Evolutionary conservation across 1,140 invertebrate species (phyloP), one percentile per base, ranked within the genome.

Genomic region (Drosophila tristis): DNA sequence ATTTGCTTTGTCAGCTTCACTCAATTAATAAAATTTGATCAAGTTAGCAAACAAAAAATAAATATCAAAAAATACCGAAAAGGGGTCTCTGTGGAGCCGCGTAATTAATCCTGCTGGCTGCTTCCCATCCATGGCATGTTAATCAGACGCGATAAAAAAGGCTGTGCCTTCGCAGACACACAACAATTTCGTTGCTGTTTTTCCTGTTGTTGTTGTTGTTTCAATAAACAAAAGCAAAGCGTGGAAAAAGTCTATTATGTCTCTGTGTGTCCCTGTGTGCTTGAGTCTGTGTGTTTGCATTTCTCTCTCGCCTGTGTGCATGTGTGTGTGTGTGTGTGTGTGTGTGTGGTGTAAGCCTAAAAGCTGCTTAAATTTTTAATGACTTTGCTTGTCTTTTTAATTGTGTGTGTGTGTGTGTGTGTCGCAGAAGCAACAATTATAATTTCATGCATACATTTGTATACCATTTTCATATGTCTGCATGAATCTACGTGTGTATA

Each of bases 291-390:
- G 57, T 60, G 67, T 77, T 54, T 68, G 61, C 56, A 55, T 66
- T 71, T 58, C 62, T 80, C 48, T 61, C 43, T 57, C 23, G 2
- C 23, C 20, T 20, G 9, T 13, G 9, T n/a, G n/a, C n/a, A n/a
- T 2, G 1, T 11, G 31, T 39, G 35, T 11, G 9, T 13, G 13
- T 2, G 4, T 4, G 9, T 39, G 35, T 11, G 25, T 13, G 35
- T 13, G 53, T 60, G 67, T 74, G 56, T 74, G 66, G 66, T 77
- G 75, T 87, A 87, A 87, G 84, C 84, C 79, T 77, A 87, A 87
- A 89, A 87, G 84, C 84, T 82, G 84, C 84, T 87, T 87, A 89
- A 71, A 89, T 89, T 87, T 87, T 89, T 87, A 87, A 82, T 87
- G 84, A 79, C 76, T 84, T 78, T 87, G 79, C 84, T 79, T 87